Base-by-base conservation (phyloP, 2,888 invertebrate genomes). In the Azorinus chamasolen region DNA sequence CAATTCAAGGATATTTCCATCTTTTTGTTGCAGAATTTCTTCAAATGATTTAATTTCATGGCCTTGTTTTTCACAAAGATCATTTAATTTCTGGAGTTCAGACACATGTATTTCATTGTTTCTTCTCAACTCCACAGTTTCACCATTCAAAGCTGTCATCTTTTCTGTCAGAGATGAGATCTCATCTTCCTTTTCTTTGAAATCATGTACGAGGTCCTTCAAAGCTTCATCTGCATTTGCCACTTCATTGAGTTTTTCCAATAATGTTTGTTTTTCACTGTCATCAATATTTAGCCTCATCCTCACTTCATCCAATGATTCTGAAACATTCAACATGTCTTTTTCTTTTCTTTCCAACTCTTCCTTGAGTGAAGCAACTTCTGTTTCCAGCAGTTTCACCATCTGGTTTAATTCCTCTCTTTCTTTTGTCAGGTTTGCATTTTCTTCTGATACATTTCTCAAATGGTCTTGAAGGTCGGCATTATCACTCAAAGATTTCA, bases 331-430 rank as follows among this genome's bases (percentile, higher is more conserved):
- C 10, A 46, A 18, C 8, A 83, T 58, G 27, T 72, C 68, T 24
- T 58, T 73, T 43, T 77, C 71, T 20, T 80, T 72, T 20, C 75
- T 76, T 20, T 55, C 46, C 10, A 77, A 24, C 8, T 61, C 69
- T 18, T 76, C 41, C 62, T 74, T 66, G 4, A 69, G 48, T 2
- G n/a, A 48, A 14, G 51, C 43, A 2, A 72, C 12, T 16, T 71
- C 46, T 45, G 46, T 32, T 6, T 59, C 59, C 59, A 45, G 32
- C n/a, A 18, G 46, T n/a, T 46, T 46, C 0, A 58, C 32, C 50
- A 65, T 59, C 20, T 75, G 62, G 27, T 65, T 59, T 2, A 83
- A 22, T 12, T 71, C 75, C 14, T 69, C 53, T 22, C 43, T 66
- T 43, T 39, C 50, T 41, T 51, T 45, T 14, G 8, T 32, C 4